Percentiles rank a stretch among this genome's conserved stretches.
Conservation (phyloP, 2,113 vertebrate genomes). For the Sceloporus undulatus region DNA sequence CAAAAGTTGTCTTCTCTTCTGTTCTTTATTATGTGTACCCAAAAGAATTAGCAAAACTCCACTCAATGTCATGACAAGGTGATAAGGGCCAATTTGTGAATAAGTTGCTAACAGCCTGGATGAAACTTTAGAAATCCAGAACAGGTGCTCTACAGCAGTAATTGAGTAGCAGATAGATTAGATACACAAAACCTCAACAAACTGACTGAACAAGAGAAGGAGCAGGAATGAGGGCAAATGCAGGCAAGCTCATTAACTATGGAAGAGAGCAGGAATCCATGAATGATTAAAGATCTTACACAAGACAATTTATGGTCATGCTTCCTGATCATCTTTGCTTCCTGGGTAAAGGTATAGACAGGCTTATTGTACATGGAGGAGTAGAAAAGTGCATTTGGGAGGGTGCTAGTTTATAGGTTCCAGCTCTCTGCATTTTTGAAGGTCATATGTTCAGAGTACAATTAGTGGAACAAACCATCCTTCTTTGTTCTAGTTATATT, state of each 20-base stretch:
- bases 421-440: not conserved
- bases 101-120: conserved; percentile 79
- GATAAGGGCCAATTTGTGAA: conserved; percentile 78
- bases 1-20: conserved; percentile 64
- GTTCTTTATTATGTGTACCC: conserved; percentile 75
- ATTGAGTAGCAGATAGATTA: conserved; percentile 80
- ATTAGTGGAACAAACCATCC: not conserved
- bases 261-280: conserved; percentile 78
- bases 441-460: not conserved
- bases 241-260: conserved; percentile 75
- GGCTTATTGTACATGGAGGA: fast-evolving
- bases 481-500: too few relatives aligned
- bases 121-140: conserved; percentile 77
- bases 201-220: conserved; percentile 74
- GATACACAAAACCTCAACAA: conserved; percentile 78
- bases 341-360: conserved; percentile 61
- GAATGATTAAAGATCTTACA: conserved; percentile 76
- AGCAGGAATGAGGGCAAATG: conserved; percentile 66
- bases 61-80: conserved; percentile 72
- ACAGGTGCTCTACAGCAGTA: conserved; percentile 77
- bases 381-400: not conserved
- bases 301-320: conserved; percentile 69
- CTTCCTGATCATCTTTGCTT: conserved; percentile 74
- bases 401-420: not conserved
- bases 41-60: conserved; percentile 75